phyloP scores from a whole-genome alignment of 2,888 invertebrate genomes.

The Psylliodes chrysocephalus region DNA sequence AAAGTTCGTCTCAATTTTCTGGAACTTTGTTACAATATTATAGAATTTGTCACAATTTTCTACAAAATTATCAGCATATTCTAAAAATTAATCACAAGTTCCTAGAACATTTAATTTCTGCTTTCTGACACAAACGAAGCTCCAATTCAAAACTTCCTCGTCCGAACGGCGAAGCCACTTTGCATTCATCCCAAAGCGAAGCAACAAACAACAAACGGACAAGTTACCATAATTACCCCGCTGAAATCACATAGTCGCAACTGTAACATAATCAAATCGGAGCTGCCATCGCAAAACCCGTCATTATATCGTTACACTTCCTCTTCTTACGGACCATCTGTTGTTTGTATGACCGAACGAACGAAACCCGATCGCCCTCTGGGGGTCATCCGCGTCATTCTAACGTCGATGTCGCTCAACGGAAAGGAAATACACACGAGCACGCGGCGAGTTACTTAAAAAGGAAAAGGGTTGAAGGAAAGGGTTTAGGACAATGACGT shows the following conservation, averaged over 20 bases:
- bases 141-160: neutral
- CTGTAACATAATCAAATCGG: conserved; percentile 17
- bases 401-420: neutral
- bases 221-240: conserved; percentile 15
- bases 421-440: neutral
- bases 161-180: neutral
- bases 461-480: neutral
- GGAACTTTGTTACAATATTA: too few species aligned
- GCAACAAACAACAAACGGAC: neutral
- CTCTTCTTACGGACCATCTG: conserved; percentile 21
- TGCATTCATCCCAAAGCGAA: neutral
- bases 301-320: conserved; percentile 22
- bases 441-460: neutral
- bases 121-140: too few species aligned
- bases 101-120: too few species aligned
- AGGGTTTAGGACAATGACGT: neutral
- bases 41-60: too few species aligned
- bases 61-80: too few species aligned
- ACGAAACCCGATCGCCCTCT: conserved; percentile 16
- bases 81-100: too few species aligned
- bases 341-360: conserved; percentile 23
- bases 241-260: conserved; percentile 16
- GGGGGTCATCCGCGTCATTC: neutral
- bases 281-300: conserved; percentile 11
- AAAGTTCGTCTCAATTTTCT: too few species aligned